Percentiles rank a stretch among this genome's conserved stretches.
Evolutionary conservation across 2,888 invertebrate species (phyloP).

Genomic region (Napeogenes inachia): DNA sequence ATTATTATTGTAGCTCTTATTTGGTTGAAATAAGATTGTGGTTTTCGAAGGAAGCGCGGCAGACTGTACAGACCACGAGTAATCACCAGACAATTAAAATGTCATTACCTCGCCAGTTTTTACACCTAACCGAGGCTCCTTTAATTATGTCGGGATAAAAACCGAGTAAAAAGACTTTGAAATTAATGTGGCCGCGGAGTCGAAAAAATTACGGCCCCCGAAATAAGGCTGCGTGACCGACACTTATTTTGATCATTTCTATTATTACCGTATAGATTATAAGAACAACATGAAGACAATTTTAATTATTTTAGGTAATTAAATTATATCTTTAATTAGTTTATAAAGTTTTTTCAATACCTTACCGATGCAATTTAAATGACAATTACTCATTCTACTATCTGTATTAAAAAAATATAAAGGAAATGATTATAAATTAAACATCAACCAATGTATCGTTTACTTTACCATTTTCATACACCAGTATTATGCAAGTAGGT

Average conservation of each 20-base stretch:
- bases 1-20: slow-evolving; percentile 15
- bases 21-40: slow-evolving; percentile 14
- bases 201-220: slow-evolving; percentile 34
- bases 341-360: too few species aligned
- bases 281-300: neutral
- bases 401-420: slow-evolving; percentile 10
- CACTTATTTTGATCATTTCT: slow-evolving; percentile 19
- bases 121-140: slow-evolving; percentile 65
- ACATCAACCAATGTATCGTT: too few species aligned
- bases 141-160: slow-evolving; percentile 63
- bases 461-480: too few species aligned
- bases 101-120: slow-evolving; percentile 70
- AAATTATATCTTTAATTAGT: neutral
- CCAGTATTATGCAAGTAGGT: neutral
- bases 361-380: too few species aligned
- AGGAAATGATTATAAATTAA: too few species aligned
- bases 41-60: slow-evolving; percentile 20
- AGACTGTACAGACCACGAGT: slow-evolving; percentile 48
- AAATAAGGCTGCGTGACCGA: slow-evolving; percentile 35
- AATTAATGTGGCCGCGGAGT: slow-evolving; percentile 37
- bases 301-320: neutral
- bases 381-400: slow-evolving; percentile 9
- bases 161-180: slow-evolving; percentile 44
- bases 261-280: neutral
- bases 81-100: slow-evolving; percentile 75